Percentiles rank a stretch among this genome's conserved stretches.
These are phyloP conservation scores for Leptoteleia sp. DNA, from an alignment of 1,140 invertebrate species.

Conservation along the genomic window DNA sequence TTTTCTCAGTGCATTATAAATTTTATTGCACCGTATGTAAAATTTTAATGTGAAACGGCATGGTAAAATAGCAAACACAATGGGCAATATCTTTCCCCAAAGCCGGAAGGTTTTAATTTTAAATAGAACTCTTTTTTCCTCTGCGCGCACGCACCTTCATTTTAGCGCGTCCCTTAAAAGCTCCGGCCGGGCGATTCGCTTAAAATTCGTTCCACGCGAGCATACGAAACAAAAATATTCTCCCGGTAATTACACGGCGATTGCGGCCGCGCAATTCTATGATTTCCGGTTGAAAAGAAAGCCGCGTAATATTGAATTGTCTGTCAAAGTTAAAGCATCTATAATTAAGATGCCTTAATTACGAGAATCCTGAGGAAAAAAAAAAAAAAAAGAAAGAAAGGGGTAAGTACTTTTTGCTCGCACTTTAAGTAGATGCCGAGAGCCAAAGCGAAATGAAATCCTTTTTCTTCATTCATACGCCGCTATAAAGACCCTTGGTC, in stretches of 20 bases:
- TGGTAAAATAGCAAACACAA: too few species aligned
- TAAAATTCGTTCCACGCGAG: conserved; percentile 9
- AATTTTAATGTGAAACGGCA: too few species aligned
- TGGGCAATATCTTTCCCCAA: too few species aligned
- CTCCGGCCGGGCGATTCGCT: too few species aligned
- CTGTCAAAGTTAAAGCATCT: conserved; percentile 66
- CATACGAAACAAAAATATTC: conserved; percentile 21
- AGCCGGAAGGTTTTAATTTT: too few species aligned
- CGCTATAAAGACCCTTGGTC: conserved; percentile 38
- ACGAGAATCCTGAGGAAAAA: conserved; percentile 52
- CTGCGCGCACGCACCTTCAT: too few species aligned
- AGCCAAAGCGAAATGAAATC: conserved; percentile 56
- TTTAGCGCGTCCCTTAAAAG: too few species aligned
- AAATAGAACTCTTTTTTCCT: too few species aligned
- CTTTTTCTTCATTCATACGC: conserved; percentile 71
- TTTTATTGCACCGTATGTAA: too few species aligned
- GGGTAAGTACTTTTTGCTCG: conserved; percentile 43
- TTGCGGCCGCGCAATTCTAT: conserved; percentile 26
- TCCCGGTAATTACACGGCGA: conserved; percentile 45
- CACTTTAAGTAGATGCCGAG: conserved; percentile 45
- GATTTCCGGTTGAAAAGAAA: conserved; percentile 52
- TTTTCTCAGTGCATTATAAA: too few species aligned
- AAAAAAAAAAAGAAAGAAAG: too few species aligned
- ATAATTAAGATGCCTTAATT: conserved; percentile 74
- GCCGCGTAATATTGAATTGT: conserved; percentile 48